Conservation (phyloP, 2,113 vertebrate species). For the Callithrix jacchus region DNA sequence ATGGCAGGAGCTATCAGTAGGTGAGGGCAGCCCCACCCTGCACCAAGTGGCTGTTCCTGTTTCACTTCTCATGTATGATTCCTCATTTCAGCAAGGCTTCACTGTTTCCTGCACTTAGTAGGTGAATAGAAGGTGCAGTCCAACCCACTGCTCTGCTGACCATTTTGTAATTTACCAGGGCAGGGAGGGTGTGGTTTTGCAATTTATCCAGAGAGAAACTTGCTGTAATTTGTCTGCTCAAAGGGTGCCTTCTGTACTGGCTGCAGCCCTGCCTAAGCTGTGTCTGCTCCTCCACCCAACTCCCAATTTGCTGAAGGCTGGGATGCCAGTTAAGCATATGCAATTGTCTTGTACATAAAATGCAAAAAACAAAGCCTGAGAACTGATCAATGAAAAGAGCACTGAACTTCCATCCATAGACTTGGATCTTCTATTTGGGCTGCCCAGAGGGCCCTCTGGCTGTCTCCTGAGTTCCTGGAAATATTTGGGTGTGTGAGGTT, state of each 20-base stretch:
- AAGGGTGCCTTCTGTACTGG: neutral
- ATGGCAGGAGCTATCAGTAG: too few relatives aligned
- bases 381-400: neutral
- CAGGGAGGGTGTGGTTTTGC: neutral
- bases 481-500: neutral
- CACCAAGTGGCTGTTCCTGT: neutral
- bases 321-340: neutral
- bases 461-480: neutral
- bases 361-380: neutral
- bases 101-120: too few relatives aligned
- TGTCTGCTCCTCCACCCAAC: neutral
- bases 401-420: neutral
- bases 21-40: neutral
- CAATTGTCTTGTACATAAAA: neutral
- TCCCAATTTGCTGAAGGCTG: neutral
- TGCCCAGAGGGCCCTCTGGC: neutral
- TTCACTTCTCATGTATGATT: neutral
- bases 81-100: rapidly evolving
- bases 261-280: neutral
- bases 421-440: neutral
- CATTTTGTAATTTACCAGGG: neutral
- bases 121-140: too few relatives aligned
- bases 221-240: neutral
- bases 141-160: neutral
- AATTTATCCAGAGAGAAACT: neutral